Percentiles rank a stretch among this genome's conserved stretches.
phyloP scores from a whole-genome alignment of 1,140 invertebrate genomes.

The Patella vulgata region DNA sequence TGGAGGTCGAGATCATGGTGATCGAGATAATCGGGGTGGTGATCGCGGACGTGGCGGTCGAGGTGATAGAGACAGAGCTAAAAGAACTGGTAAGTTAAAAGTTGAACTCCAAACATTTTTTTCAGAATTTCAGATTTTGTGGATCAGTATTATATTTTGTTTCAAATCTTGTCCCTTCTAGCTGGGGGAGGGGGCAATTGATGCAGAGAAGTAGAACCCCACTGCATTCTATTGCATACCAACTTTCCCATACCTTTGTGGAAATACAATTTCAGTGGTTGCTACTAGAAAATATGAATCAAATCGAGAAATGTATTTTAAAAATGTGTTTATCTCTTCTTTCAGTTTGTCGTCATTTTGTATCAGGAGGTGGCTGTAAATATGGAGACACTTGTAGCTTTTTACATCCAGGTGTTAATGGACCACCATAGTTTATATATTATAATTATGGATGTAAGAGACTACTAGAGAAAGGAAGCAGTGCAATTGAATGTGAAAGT shows the following conservation, averaged over 20 bases:
- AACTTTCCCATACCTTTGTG: background rate
- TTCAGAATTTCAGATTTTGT: too few relatives aligned
- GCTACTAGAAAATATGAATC: slow-evolving; percentile 23
- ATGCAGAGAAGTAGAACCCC: too few relatives aligned
- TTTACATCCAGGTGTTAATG: slow-evolving; percentile 55
- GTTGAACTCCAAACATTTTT: too few relatives aligned
- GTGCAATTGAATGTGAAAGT: too few relatives aligned
- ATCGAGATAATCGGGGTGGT: background rate
- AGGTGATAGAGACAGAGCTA: slow-evolving; percentile 4
- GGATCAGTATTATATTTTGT: too few relatives aligned
- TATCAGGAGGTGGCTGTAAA: slow-evolving; percentile 41
- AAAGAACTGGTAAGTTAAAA: too few relatives aligned
- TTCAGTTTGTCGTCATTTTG: slow-evolving; percentile 52
- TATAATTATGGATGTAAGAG: too few relatives aligned
- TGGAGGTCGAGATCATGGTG: background rate
- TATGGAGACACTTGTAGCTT: slow-evolving; percentile 50
- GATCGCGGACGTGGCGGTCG: slow-evolving; percentile 5
- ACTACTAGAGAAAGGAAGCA: too few relatives aligned
- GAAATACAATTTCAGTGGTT: slow-evolving; percentile 6
- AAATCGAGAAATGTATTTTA: too few relatives aligned
- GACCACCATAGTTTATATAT: slow-evolving; percentile 38
- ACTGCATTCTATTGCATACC: background rate
- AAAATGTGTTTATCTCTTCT: too few relatives aligned
- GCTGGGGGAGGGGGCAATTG: background rate
- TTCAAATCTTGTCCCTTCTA: background rate